A percentile compares a stretch with the other conserved stretches of the same genome.
Conservation (phyloP, 2,113 vertebrate genomes). For the Mionectes macconnelli region DNA sequence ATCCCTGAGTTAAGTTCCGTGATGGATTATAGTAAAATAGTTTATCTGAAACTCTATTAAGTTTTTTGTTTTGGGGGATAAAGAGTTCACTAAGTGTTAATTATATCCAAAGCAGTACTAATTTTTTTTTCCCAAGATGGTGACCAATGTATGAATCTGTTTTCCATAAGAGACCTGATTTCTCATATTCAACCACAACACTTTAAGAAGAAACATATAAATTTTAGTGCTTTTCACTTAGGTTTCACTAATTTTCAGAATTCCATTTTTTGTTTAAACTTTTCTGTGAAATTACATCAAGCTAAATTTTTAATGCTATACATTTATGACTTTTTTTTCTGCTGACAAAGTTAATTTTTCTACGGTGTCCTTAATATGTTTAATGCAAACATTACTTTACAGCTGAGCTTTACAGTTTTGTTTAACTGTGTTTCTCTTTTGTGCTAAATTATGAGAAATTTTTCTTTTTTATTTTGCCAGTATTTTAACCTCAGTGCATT, state of each 20-base stretch:
- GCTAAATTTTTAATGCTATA: neutral
- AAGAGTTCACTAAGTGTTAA: neutral
- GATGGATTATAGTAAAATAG: neutral
- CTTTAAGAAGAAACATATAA: neutral
- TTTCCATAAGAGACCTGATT: neutral
- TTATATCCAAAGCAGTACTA: neutral
- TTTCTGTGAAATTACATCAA: neutral
- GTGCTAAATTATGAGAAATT: neutral
- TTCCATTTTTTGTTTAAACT: neutral
- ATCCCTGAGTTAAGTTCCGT: neutral
- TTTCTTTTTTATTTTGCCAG: neutral
- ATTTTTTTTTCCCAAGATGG: neutral
- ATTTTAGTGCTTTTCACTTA: neutral
- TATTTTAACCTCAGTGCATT: neutral
- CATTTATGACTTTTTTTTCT: neutral
- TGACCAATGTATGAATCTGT: neutral
- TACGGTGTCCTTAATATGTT: neutral
- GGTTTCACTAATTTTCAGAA: neutral
- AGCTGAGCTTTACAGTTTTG: neutral
- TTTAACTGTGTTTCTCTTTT: neutral
- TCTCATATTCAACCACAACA: neutral
- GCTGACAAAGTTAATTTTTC: neutral
- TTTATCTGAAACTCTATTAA: neutral
- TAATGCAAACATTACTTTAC: neutral
- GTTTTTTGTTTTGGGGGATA: accelerated